These are phyloP conservation scores for Drosophila lini DNA, from an alignment of 1,140 invertebrate genomes.

Conservation along the genomic window DNA sequence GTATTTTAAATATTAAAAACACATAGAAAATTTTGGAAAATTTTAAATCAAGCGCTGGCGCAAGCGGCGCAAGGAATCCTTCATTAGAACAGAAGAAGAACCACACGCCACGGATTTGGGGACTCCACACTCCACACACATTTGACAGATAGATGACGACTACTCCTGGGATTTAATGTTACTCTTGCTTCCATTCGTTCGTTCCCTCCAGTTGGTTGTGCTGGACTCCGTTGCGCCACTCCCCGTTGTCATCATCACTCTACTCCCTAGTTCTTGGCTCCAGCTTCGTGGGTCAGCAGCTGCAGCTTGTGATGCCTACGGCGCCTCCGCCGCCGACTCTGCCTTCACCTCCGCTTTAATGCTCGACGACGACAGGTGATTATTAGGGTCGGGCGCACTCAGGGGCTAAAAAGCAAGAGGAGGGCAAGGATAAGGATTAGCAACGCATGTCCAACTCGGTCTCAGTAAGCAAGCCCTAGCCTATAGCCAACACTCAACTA, in stretches of 20 bases:
- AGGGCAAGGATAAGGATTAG: slow-evolving; percentile 48
- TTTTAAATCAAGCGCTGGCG: slow-evolving; percentile 76
- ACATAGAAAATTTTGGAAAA: slow-evolving; percentile 76
- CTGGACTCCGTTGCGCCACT: slow-evolving; percentile 49
- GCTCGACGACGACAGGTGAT: slow-evolving; percentile 80
- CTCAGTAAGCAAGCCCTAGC: slow-evolving; percentile 51
- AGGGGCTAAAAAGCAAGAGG: slow-evolving; percentile 79
- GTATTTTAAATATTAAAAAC: slow-evolving; percentile 74
- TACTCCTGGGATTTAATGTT: slow-evolving; percentile 17
- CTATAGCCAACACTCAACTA: slow-evolving; percentile 62
- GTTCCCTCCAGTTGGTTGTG: slow-evolving; percentile 15
- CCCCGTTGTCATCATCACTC: slow-evolving; percentile 62
- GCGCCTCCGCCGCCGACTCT: slow-evolving; percentile 83
- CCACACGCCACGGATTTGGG: slow-evolving; percentile 20
- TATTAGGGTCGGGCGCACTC: slow-evolving; percentile 84
- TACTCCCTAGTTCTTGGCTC: slow-evolving; percentile 23
- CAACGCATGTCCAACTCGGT: slow-evolving; percentile 1
- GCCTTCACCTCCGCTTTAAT: slow-evolving; percentile 76
- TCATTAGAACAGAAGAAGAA: slow-evolving; percentile 49
- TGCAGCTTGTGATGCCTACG: slow-evolving; percentile 50
- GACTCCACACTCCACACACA: slow-evolving; percentile 31
- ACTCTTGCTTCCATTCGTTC: slow-evolving; percentile 4
- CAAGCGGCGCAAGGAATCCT: slow-evolving; percentile 60
- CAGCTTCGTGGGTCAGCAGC: slow-evolving; percentile 44
- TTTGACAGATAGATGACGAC: slow-evolving; percentile 37